phyloP scores from a whole-genome alignment of 2,113 vertebrate genomes.

The Cynoglossus semilaevis region DNA sequence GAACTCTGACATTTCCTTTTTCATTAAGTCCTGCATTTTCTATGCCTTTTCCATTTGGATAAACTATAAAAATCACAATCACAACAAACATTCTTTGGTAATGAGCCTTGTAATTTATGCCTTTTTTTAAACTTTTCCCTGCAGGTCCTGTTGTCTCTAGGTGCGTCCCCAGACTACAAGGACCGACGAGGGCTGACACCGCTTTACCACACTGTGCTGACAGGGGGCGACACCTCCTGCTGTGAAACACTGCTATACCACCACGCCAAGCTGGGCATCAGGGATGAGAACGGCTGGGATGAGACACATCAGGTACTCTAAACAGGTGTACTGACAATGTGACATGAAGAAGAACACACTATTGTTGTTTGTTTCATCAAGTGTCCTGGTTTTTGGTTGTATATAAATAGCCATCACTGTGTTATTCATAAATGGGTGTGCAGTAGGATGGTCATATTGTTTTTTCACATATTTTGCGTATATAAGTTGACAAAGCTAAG shows the following conservation, averaged over 20 bases:
- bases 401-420: no score
- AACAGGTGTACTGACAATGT: no score
- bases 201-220: constrained; percentile 92
- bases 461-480: neutral
- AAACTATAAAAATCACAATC: neutral
- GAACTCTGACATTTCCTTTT: no score
- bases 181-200: constrained; percentile 90
- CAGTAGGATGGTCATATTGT: no score
- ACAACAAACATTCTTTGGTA: neutral
- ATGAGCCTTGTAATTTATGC: no score
- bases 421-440: no score
- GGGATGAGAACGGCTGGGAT: constrained; percentile 93
- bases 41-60: no score
- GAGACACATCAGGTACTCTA: constrained; percentile 87
- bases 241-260: constrained; percentile 89
- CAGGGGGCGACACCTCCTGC: constrained; percentile 90
- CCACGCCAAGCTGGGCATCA: constrained; percentile 82
- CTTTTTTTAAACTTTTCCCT: neutral
- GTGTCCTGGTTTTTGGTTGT: no score
- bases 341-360: no score
- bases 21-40: no score
- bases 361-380: no score
- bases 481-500: neutral
- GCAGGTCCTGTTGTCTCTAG: constrained; percentile 85
- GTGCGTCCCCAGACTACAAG: constrained; percentile 91